Conservation (phyloP, 2,113 vertebrate species). For the Pseudolaguvia tuberculata region DNA sequence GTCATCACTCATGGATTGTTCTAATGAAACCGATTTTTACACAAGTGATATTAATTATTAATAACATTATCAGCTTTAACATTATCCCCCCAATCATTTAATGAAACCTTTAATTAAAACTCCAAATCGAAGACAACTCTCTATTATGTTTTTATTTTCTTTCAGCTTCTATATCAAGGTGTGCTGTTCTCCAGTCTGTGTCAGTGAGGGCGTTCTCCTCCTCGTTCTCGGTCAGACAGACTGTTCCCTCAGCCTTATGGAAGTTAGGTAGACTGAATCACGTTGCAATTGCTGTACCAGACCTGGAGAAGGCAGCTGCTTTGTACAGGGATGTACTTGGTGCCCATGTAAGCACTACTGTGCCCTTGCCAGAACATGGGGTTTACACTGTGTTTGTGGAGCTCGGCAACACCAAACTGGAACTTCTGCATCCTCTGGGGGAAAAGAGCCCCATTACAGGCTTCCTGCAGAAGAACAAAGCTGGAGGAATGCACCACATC, state of each 20-base stretch:
- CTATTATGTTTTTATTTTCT: not conserved
- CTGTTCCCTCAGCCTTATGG: constrained; percentile 71
- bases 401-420: constrained; percentile 91
- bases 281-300: constrained; percentile 87
- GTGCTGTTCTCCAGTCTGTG: constrained; percentile 38
- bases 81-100: no score
- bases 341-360: constrained; percentile 77
- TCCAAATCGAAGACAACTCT: no score
- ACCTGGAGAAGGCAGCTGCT: constrained; percentile 78
- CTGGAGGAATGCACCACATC: constrained; percentile 94
- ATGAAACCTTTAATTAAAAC: no score
- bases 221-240: constrained; percentile 50
- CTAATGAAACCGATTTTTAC: no score
- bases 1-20: not conserved
- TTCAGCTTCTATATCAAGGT: constrained; percentile 68
- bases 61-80: no score
- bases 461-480: constrained; percentile 88
- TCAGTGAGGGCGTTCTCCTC: constrained; percentile 51
- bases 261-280: constrained; percentile 87
- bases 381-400: constrained; percentile 93
- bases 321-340: constrained; percentile 84
- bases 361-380: constrained; percentile 85
- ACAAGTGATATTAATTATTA: no score
- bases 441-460: constrained; percentile 83
- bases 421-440: constrained; percentile 90